Evolutionary conservation across 2,113 vertebrate species (phyloP).

Genomic region (Chaetodon auriga): DNA sequence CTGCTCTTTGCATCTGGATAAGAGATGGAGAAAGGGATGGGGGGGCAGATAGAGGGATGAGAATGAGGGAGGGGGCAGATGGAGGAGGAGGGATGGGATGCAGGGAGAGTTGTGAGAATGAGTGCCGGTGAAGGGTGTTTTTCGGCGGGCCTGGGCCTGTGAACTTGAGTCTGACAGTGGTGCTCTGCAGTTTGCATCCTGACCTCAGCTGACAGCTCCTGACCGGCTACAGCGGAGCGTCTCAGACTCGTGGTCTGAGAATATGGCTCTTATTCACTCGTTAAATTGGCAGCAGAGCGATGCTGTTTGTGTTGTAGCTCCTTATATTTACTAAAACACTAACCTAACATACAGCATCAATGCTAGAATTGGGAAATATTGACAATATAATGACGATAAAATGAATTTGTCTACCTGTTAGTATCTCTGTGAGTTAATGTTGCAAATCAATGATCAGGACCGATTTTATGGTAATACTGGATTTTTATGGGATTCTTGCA

Average conservation of each 20-base stretch:
- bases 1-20: constrained; percentile 88
- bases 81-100: constrained; percentile 21
- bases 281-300: too few species aligned
- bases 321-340: not conserved
- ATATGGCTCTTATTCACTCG: not conserved
- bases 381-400: not conserved
- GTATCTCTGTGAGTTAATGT: not conserved
- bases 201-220: not conserved
- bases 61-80: constrained; percentile 62
- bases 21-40: constrained; percentile 69
- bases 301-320: not conserved
- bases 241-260: not conserved
- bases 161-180: constrained; percentile 10
- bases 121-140: not conserved
- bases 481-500: not conserved
- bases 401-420: not conserved
- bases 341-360: not conserved
- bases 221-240: not conserved
- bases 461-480: not conserved
- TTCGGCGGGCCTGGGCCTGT: not conserved
- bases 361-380: not conserved
- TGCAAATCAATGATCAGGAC: not conserved
- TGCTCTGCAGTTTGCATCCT: not conserved
- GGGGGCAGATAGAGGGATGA: constrained; percentile 43
- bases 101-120: constrained; percentile 8